These are phyloP conservation scores for Panthera leo DNA, from an alignment of 2,113 vertebrate species.

Conservation along the genomic window DNA sequence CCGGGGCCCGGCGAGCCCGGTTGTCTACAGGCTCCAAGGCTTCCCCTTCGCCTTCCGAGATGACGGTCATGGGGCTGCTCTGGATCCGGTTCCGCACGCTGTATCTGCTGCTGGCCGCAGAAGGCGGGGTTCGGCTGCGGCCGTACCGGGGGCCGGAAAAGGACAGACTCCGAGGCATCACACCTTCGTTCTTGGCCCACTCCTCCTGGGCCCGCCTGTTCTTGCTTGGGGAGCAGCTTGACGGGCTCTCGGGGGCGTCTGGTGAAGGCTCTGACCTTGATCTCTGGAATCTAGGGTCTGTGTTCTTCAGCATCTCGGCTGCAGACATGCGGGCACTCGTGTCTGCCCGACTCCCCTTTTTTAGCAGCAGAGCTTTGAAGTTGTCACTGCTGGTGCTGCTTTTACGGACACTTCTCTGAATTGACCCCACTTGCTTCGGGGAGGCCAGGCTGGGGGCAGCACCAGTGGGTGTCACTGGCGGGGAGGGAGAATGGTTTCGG, in stretches of 20 bases:
- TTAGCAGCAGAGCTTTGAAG: slow-evolving; percentile 98
- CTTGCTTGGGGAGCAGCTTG: slow-evolving; percentile 84
- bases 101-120: slow-evolving; percentile 97
- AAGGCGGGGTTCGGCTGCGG: slow-evolving; percentile 94
- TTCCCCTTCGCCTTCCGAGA: slow-evolving; percentile 96
- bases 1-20: slow-evolving; percentile 73
- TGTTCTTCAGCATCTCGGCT: slow-evolving; percentile 95
- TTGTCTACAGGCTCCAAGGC: slow-evolving; percentile 84
- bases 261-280: slow-evolving; percentile 84
- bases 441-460: slow-evolving; percentile 83
- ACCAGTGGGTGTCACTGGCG: slow-evolving; percentile 92
- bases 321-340: slow-evolving; percentile 96
- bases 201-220: slow-evolving; percentile 89
- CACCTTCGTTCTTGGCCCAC: slow-evolving; percentile 91
- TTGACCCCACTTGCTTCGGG: slow-evolving; percentile 90
- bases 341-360: slow-evolving; percentile 95
- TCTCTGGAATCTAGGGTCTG: slow-evolving; percentile 93
- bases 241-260: slow-evolving; percentile 81
- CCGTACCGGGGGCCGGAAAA: slow-evolving; percentile 89
- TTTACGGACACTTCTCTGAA: slow-evolving; percentile 94
- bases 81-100: slow-evolving; percentile 93
- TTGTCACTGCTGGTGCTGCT: slow-evolving; percentile 97
- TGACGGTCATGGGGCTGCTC: slow-evolving; percentile 99
- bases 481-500: slow-evolving; percentile 88
- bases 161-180: slow-evolving; percentile 89